These are phyloP conservation scores for Unio pictorum DNA, from an alignment of 2,888 invertebrate species.

Conservation along the genomic window DNA sequence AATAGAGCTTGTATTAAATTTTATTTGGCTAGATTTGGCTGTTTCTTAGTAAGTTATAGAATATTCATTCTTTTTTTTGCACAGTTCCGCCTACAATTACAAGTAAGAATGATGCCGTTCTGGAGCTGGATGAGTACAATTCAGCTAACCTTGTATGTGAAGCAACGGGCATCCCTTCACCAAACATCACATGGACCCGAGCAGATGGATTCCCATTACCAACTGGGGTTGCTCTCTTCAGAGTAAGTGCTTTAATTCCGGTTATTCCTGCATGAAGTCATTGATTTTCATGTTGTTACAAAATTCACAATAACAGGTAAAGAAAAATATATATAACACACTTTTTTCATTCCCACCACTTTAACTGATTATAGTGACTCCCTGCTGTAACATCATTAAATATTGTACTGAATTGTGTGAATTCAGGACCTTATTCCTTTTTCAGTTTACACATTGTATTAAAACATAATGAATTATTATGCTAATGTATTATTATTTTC, in stretches of 20 bases:
- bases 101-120: constrained; percentile 46
- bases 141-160: constrained; percentile 55
- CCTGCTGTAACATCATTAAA: background rate
- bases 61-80: background rate
- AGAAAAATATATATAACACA: no score
- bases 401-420: no score
- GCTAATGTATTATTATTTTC: no score
- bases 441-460: no score
- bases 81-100: constrained; percentile 68
- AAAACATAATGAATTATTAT: no score
- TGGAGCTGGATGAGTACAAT: constrained; percentile 52
- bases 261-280: background rate
- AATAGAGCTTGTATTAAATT: background rate
- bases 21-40: background rate
- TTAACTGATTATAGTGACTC: background rate
- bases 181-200: constrained; percentile 70
- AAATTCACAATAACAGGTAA: no score
- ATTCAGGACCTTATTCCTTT: no score
- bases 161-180: constrained; percentile 66
- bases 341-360: background rate
- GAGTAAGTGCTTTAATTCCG: constrained; percentile 17
- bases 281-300: no score
- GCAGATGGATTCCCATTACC: constrained; percentile 64
- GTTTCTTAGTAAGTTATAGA: background rate
- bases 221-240: constrained; percentile 33